Evolutionary conservation across 2,888 invertebrate genomes (phyloP), one percentile per base, ranked within the genome.

Genomic region (Scrobipalpa atriplicella): DNA sequence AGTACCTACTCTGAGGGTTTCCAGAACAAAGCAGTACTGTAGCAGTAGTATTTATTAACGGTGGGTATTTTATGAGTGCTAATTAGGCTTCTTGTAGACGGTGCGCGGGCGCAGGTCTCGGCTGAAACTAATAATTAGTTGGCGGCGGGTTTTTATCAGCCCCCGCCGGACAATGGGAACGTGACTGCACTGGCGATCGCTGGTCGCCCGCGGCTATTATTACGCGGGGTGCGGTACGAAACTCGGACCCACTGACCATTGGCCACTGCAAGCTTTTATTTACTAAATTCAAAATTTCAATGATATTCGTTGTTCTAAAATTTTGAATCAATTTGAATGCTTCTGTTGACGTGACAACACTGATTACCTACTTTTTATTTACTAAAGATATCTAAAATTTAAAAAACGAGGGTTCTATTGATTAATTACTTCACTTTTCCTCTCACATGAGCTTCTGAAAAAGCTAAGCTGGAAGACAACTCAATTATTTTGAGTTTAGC

Each of bases 81-180:
- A 89, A 90, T 90, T 88, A 90, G 84, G 86, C 86, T 90, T 84
- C 88, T 89, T 87, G 87, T 88, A 83, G 58, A n/a, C 58, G 16
- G 29, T 58, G 58, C 38, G 58, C 58, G 21, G 58, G 21, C 58
- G 58, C 58, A 36, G 81, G 81, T 84, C 77, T 73, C 77, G 82
- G 78, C 85, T 85, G 86, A 85, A 87, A 86, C 85, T 87, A 89
- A 91, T 92, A 82, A 90, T 89, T 87, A 83, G 84, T 63, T 84
- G 83, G 82, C 83, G 78, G 83, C 84, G 85, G 84, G 84, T 91
- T 92, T 90, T 92, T 91, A 86, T 89, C 87, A 80, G 79, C 84
- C 86, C 83, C 81, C 78, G 78, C 78, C 82, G 84, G 86, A 92
- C 91, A 91, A 92, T 91, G 91, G 87, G 78, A 87, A 91, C 92